Evolutionary conservation across 53 echinoderm and acorn worm species (phyloP), one percentile per base, ranked within the genome.

Genomic region (Actinopyga echinites): DNA sequence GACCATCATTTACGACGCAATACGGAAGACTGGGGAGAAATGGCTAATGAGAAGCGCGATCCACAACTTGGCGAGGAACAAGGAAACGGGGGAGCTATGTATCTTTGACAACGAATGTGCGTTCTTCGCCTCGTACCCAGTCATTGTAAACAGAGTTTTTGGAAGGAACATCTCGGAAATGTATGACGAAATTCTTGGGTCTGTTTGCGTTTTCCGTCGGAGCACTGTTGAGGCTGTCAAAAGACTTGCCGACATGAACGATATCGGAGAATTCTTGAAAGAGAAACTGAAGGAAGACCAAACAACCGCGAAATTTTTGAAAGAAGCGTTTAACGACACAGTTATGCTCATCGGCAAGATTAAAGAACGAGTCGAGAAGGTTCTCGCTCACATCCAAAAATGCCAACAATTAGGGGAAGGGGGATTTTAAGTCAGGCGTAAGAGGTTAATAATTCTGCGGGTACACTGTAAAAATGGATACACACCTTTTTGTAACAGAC

Each of bases 71-170:
- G 63, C 38, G 12, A 36, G 59, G 8, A 80, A 24, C 15, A 38
- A 22, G 9, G 29, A 57, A 43, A 80, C 81, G 8, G 81, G 81
- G 37, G 62, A 17, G 37, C 35, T 80, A 7, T 80, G 81, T 11
- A 80, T 80, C n/a, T 59, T 80, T 35, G 81, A 80, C 62, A 80
- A 80, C 44, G 81, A 80, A 20, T 61, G 81, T 38, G 60, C 81
- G 2, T 80, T 80, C 59, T 61, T 62, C 22, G 63, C 81, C 35
- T 59, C 60, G 3, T 80, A 80, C 28, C 63, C 81, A 0, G 21
- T 77, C 26, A 21, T 60, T 20, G 4, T 38, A 6, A 62, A 38
- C 20, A 5, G 11, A 28, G n/a, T 22, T 20, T 35, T 38, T n/a
- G 62, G 81, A 7, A 22, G 20, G 11, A 20, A 20, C 26, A 9